Evolutionary conservation across 2,888 invertebrate species (phyloP), one percentile per base, ranked within the genome.

Genomic region (Leptopilina syphax): DNA sequence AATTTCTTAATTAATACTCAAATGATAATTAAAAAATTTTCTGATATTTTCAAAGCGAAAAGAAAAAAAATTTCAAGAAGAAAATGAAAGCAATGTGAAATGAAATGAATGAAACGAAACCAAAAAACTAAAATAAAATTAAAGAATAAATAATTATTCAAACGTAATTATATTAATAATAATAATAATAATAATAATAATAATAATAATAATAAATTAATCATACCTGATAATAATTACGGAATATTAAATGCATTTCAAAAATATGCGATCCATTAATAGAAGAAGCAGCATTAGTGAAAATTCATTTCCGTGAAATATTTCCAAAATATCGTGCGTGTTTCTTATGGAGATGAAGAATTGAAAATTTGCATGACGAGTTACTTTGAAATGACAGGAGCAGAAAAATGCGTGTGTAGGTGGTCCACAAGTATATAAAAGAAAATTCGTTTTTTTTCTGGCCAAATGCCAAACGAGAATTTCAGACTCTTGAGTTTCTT

Each of bases 281-380:
- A 34, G n/a, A 10, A 34, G 4, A 34, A 34, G 4, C 3, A 34
- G 34, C 34, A 34, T 34, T 34, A 57, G 54, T 50, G 27, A 27
- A 27, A 54, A 27, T 70, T 9, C 8, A 70, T 54, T 70, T 70
- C 70, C 54, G 54, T 70, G 18, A 70, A 57, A 54, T 24, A 34
- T 27, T 70, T 70, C 70, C 12, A 57, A 34, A 54, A 54, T 12
- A 27, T 6, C 54, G 3, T 70, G 13, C 27, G 13, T 13, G 54
- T 34, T 70, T 50, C n/a, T 34, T 34, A 34, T 34, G 3, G 34
- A 34, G 34, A 34, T 34, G 34, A 34, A 34, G 34, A 34, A 34
- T 34, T 70, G 34, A 70, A 70, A 70, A 34, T 70, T 70, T 57
- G 34, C 70, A n/a, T 34, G 81, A 77, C 81, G 77, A 80, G 54